These are phyloP conservation scores for Caenorhabditis panamensis DNA, from an alignment of 2,888 invertebrate species.

Conservation along the genomic window DNA sequence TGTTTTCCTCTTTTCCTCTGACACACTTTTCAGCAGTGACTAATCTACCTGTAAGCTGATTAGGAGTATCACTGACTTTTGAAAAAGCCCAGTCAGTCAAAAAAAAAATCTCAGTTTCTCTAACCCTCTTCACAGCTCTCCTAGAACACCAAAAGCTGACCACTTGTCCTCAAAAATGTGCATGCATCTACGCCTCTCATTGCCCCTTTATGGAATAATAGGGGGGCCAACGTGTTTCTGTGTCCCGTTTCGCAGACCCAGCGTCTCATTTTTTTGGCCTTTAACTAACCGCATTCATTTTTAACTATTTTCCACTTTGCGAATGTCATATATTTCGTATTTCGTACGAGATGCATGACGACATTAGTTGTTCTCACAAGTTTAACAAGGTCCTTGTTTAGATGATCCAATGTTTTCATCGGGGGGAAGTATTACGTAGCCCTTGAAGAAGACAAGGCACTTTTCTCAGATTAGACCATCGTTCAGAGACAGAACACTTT, in stretches of 20 bases:
- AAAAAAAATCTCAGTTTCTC: neutral
- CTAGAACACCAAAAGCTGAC: slow-evolving; percentile 18
- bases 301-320: slow-evolving; percentile 23
- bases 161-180: slow-evolving; percentile 34
- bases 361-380: neutral
- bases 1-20: neutral
- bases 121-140: slow-evolving; percentile 5
- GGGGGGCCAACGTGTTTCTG: slow-evolving; percentile 1
- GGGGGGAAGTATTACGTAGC: no score
- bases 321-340: neutral
- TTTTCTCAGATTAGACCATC: no score
- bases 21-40: no score
- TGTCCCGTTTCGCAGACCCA: neutral
- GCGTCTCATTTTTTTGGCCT: slow-evolving; percentile 27
- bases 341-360: neutral
- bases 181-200: slow-evolving; percentile 3
- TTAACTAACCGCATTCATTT: slow-evolving; percentile 38
- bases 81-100: neutral
- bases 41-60: neutral
- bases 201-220: slow-evolving; percentile 30
- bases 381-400: no score
- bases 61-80: neutral
- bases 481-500: no score
- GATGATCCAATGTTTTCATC: no score
- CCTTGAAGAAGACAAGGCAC: no score